Conservation (phyloP, 1,140 invertebrate species). For the Aphis gossypii region DNA sequence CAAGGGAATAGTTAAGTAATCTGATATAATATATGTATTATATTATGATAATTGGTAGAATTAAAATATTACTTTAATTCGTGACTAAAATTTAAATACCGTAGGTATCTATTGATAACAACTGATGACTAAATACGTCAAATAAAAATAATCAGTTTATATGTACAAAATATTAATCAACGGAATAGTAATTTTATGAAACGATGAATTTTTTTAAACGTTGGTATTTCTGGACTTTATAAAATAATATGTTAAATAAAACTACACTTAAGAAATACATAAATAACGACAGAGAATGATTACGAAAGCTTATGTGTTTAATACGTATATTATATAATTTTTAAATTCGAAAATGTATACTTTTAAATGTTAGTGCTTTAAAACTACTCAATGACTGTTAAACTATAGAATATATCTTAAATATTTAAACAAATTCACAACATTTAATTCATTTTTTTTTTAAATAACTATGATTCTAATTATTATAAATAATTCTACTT, state of each 20-base stretch:
- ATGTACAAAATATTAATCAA: background rate
- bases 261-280: background rate
- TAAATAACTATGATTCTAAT: background rate
- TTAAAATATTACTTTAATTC: background rate
- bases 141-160: background rate
- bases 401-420: background rate
- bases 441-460: background rate
- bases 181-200: background rate
- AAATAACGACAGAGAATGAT: background rate
- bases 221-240: background rate
- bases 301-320: background rate
- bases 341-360: background rate
- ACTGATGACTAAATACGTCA: background rate
- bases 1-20: constrained; percentile 8
- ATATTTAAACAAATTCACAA: background rate
- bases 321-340: background rate
- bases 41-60: background rate
- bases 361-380: background rate
- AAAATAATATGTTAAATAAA: background rate
- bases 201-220: background rate
- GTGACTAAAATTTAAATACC: background rate
- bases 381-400: background rate
- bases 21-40: background rate
- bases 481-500: background rate
- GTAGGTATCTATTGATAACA: background rate